phyloP scores from a whole-genome alignment of 2,113 vertebrate species.

The Procavia capensis region DNA sequence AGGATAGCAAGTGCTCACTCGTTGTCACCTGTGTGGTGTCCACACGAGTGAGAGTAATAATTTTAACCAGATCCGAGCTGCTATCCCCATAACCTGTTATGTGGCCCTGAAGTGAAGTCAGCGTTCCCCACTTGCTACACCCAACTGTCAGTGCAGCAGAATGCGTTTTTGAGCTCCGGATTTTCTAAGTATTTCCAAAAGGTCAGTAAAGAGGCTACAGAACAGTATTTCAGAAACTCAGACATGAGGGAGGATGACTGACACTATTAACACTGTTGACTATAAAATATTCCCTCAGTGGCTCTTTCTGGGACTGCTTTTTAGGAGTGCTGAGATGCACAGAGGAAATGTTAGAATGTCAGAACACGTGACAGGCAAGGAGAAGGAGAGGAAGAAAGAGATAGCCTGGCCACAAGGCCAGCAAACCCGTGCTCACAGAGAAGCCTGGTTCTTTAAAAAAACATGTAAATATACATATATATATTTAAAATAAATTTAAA shows the following conservation, averaged over 20 bases:
- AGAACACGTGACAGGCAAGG: neutral
- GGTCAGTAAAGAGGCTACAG: neutral
- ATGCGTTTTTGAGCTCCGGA: neutral
- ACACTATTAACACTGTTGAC: too few relatives aligned
- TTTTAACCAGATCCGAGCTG: neutral
- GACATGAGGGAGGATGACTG: neutral
- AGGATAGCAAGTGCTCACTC: neutral
- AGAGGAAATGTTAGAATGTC: slow-evolving; percentile 26
- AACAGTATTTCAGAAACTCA: slow-evolving; percentile 10
- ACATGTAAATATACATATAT: neutral
- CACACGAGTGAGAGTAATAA: neutral
- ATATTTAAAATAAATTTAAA: slow-evolving; percentile 53
- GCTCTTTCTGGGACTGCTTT: neutral
- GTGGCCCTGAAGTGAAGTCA: neutral
- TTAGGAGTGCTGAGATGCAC: neutral
- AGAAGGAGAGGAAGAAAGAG: slow-evolving; percentile 28
- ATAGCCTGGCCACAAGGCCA: slow-evolving; percentile 1
- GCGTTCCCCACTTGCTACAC: neutral
- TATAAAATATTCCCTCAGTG: neutral
- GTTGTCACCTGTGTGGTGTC: neutral
- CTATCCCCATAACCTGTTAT: neutral
- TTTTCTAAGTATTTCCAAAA: slow-evolving; percentile 49
- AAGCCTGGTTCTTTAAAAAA: neutral
- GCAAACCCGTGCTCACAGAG: slow-evolving; percentile 63
- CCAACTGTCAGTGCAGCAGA: neutral